A percentile compares a stretch with the other conserved stretches of the same genome.
Evolutionary conservation across 2,797 vertebrate genomes (phyloP).

Genomic region (Diplodus sargus): DNA sequence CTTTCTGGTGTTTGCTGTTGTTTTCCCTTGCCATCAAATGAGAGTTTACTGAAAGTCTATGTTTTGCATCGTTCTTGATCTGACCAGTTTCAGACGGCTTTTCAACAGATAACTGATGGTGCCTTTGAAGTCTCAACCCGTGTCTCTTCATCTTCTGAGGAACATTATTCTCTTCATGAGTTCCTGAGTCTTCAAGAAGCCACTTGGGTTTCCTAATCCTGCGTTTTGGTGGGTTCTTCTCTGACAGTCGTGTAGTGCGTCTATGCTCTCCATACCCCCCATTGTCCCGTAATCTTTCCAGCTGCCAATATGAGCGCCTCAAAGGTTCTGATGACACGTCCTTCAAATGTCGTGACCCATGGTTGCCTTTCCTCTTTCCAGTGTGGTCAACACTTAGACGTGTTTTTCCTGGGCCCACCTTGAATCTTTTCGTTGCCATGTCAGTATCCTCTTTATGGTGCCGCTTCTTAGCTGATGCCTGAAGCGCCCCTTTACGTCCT

Average conservation of each 20-base stretch:
- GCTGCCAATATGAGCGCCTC: conserved; percentile 85
- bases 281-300: conserved; percentile 77
- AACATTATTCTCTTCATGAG: conserved; percentile 68
- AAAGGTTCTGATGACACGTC: conserved; percentile 66
- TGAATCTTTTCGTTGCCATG: conserved; percentile 59
- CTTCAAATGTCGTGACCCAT: conserved; percentile 55
- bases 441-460: conserved; percentile 46
- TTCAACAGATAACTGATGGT: conserved; percentile 32
- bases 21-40: conserved; percentile 52
- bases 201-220: conserved; percentile 84
- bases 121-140: conserved; percentile 67
- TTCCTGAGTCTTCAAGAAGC: conserved; percentile 84
- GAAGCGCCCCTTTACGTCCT: conserved; percentile 25
- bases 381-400: conserved; percentile 41
- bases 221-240: conserved; percentile 83
- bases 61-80: conserved; percentile 64
- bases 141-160: conserved; percentile 70
- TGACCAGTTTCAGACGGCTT: conserved; percentile 47
- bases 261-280: conserved; percentile 69
- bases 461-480: conserved; percentile 49
- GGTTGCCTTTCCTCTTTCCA: conserved; percentile 74
- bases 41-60: conserved; percentile 52
- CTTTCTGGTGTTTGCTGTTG: conserved; percentile 50
- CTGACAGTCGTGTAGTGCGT: conserved; percentile 78
- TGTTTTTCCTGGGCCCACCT: conserved; percentile 43